Base-by-base conservation (phyloP, 2,888 invertebrate genomes). In the Hyposoter didymator region DNA sequence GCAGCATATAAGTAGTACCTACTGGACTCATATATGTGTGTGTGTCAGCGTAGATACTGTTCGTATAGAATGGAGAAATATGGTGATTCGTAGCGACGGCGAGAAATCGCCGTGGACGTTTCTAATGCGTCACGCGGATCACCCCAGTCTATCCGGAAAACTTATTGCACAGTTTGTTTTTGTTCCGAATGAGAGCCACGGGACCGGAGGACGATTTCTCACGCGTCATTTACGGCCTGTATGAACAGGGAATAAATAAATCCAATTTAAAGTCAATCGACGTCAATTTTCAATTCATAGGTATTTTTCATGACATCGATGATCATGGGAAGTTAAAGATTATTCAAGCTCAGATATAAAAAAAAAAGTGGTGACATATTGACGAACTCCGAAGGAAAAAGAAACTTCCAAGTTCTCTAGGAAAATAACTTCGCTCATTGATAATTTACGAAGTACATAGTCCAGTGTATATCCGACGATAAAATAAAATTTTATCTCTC, bases 61-160 rank as follows among this genome's bases (percentile, higher is more conserved):
- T 52, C 22, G 22, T 59, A 43, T 28, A 43, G n/a, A 72, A 39
- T 22, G 32, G n/a, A 69, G 83, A 78, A 73, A 83, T 78, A 83
- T 83, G 78, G 39, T 83, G 78, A 83, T 83, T 83, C 73, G 78
- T 47, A 66, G 39, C 72, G 83, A 83, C 73, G 79, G 79, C 78
- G 76, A 84, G 79, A 84, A 83, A 83, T 83, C 83, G 78, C 74
- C 67, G 79, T 64, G 74, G 79, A 84, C 78, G 79, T 75, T 69
- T 74, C 69, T 84, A 84, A 79, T 64, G 78, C 79, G 79, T 74
- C 78, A 84, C 78, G 83, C 73, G 59, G 74, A 83, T 78, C 79
- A 72, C n/a, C 67, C 73, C 72, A 10, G 67, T 62, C 73, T 83
- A 75, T 69, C 39, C 45, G 39, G 74, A 47, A 84, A 79, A 84